Evolutionary conservation across 1,140 invertebrate genomes (phyloP).

Genomic region (Macrocentrus cingulum): DNA sequence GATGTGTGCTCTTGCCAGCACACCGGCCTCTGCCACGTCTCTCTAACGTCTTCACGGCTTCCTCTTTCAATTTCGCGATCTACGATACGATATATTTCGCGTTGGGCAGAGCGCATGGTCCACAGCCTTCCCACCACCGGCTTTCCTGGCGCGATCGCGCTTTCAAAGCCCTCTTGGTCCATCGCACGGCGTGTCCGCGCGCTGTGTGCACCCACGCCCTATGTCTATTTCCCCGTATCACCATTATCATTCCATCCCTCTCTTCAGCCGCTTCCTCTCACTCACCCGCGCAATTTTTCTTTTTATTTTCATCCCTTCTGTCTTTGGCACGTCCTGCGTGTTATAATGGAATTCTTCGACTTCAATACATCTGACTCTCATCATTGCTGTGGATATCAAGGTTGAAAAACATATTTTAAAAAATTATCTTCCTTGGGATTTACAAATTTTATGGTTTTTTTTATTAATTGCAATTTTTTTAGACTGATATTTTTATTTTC

Average conservation of each 20-base stretch:
- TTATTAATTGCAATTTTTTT: too few species aligned
- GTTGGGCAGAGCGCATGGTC: conserved; percentile 42
- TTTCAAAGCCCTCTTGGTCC: conserved; percentile 4
- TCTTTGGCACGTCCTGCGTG: conserved; percentile 14
- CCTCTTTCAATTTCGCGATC: conserved; percentile 44
- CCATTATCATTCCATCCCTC: conserved; percentile 16
- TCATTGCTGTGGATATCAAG: background rate
- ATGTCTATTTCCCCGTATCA: conserved; percentile 18
- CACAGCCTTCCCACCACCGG: conserved; percentile 31
- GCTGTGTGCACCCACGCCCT: conserved; percentile 8
- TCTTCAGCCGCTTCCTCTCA: conserved; percentile 1
- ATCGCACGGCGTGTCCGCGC: background rate
- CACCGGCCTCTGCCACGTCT: conserved; percentile 39
- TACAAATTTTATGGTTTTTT: too few species aligned
- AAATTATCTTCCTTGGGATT: too few species aligned
- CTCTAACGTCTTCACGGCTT: conserved; percentile 45
- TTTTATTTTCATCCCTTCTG: conserved; percentile 13
- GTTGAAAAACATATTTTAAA: too few species aligned
- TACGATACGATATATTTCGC: conserved; percentile 40
- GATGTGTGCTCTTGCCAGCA: conserved; percentile 15
- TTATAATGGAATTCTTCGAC: conserved; percentile 17
- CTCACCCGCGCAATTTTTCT: background rate
- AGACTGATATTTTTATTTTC: too few species aligned
- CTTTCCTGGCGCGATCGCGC: background rate
- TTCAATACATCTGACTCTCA: conserved; percentile 5